Evolutionary conservation across 2,797 vertebrate species (phyloP).

Genomic region (Acrossocheilus wenchowensis): DNA sequence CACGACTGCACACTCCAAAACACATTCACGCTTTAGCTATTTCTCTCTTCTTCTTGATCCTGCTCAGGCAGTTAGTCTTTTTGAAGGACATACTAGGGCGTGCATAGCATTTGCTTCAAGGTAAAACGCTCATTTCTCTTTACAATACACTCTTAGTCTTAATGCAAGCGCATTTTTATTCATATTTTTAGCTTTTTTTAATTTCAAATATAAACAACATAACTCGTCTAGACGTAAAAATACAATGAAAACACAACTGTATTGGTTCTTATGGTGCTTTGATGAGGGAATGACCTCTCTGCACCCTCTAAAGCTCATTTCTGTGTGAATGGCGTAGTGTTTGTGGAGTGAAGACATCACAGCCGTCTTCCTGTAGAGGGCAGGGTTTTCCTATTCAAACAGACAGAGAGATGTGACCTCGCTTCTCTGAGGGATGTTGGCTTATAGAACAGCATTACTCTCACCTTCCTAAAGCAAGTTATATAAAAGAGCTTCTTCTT

Average conservation of each 20-base stretch:
- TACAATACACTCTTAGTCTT: not conserved
- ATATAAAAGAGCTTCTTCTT: conserved; percentile 32
- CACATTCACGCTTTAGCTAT: conserved; percentile 11
- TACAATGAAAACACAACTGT: not conserved
- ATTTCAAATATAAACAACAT: not conserved
- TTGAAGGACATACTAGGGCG: conserved; percentile 29
- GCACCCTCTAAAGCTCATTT: conserved; percentile 24
- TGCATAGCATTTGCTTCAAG: conserved; percentile 5
- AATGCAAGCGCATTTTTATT: not conserved
- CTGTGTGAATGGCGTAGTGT: conserved; percentile 22
- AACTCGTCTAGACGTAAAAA: not conserved
- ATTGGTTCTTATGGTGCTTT: not conserved
- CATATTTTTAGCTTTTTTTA: not conserved
- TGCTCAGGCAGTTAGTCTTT: conserved; percentile 15
- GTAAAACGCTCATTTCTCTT: not conserved
- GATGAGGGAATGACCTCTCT: conserved; percentile 27
- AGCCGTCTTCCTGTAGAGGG: conserved; percentile 79
- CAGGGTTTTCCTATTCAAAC: conserved; percentile 78
- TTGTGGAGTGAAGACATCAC: conserved; percentile 42
- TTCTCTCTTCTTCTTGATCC: not conserved
- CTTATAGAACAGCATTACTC: conserved; percentile 36
- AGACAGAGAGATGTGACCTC: conserved; percentile 63
- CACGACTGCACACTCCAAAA: conserved; percentile 34
- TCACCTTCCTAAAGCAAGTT: conserved; percentile 49
- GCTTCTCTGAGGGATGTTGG: conserved; percentile 46